phyloP scores from a whole-genome alignment of 1,140 invertebrate genomes.

The Drosophila serrata region DNA sequence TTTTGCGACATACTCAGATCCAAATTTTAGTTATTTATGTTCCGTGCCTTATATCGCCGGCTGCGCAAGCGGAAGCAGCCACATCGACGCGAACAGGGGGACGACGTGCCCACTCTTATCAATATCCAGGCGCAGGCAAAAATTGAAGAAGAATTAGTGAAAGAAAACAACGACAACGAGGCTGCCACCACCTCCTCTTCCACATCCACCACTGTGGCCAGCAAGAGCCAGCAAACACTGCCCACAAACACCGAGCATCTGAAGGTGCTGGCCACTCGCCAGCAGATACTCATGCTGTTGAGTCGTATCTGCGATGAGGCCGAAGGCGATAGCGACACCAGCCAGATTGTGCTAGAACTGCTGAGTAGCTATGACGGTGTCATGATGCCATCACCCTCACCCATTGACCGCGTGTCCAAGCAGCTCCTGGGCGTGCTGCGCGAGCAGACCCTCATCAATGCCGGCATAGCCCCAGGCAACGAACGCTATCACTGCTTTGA shows the following conservation, averaged over 20 bases:
- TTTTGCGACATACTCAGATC: neutral
- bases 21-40: constrained; percentile 11
- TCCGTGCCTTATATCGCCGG: neutral
- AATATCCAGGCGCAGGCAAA: accelerated
- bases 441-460: constrained; percentile 53
- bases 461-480: constrained; percentile 52
- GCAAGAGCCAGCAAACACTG: neutral
- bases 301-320: constrained; percentile 45
- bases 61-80: neutral
- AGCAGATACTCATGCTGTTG: constrained; percentile 45
- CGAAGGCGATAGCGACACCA: constrained; percentile 58
- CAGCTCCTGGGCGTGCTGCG: constrained; percentile 55
- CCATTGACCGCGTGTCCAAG: constrained; percentile 54
- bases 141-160: neutral
- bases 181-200: neutral
- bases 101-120: neutral
- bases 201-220: neutral
- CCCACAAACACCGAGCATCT: constrained; percentile 8
- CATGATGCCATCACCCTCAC: neutral
- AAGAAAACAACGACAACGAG: neutral
- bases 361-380: constrained; percentile 18
- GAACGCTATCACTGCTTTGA: constrained; percentile 60
- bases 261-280: constrained; percentile 37
- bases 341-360: constrained; percentile 62
- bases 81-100: neutral